A percentile compares a stretch with the other conserved stretches of the same genome.
Conservation (phyloP, 2,797 vertebrate genomes). For the Poecilia wingei region DNA sequence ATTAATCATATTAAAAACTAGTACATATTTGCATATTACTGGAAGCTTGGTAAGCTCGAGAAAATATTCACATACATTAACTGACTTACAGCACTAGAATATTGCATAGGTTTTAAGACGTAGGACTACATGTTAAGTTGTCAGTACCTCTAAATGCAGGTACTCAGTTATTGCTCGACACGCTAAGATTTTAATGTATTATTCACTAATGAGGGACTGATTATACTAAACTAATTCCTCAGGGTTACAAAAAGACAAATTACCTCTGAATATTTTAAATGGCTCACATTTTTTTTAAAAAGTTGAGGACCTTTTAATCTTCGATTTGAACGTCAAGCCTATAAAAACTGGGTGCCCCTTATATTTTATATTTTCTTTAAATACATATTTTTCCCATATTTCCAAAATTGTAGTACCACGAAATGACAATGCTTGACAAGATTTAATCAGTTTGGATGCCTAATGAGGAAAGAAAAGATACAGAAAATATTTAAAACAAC, state of each 20-base stretch:
- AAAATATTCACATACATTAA: slow-evolving; percentile 79
- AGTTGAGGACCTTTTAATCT: slow-evolving; percentile 2
- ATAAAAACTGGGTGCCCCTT: slow-evolving; percentile 15
- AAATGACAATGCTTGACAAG: slow-evolving; percentile 14
- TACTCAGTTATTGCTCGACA: slow-evolving; percentile 62
- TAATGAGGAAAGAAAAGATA: slow-evolving; percentile 41
- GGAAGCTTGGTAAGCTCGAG: slow-evolving; percentile 50
- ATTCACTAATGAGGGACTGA: slow-evolving; percentile 38
- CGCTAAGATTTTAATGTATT: slow-evolving; percentile 45
- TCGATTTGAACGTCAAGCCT: slow-evolving; percentile 17
- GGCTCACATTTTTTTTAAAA: slow-evolving; percentile 17
- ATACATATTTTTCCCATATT: slow-evolving; percentile 9
- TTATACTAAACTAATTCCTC: slow-evolving; percentile 29
- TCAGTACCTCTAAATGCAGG: slow-evolving; percentile 69
- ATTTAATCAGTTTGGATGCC: slow-evolving; percentile 33
- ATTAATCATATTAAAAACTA: slow-evolving; percentile 61
- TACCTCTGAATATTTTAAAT: slow-evolving; percentile 38
- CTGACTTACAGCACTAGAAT: slow-evolving; percentile 72
- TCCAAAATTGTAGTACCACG: slow-evolving; percentile 55
- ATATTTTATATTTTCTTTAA: slow-evolving; percentile 1
- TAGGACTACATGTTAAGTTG: slow-evolving; percentile 57
- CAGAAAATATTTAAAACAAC: slow-evolving; percentile 40
- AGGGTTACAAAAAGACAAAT: slow-evolving; percentile 26
- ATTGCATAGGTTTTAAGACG: slow-evolving; percentile 61
- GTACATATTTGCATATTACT: slow-evolving; percentile 70